These are phyloP conservation scores for Microtus ochrogaster DNA, from an alignment of 2,113 vertebrate species.

Conservation along the genomic window DNA sequence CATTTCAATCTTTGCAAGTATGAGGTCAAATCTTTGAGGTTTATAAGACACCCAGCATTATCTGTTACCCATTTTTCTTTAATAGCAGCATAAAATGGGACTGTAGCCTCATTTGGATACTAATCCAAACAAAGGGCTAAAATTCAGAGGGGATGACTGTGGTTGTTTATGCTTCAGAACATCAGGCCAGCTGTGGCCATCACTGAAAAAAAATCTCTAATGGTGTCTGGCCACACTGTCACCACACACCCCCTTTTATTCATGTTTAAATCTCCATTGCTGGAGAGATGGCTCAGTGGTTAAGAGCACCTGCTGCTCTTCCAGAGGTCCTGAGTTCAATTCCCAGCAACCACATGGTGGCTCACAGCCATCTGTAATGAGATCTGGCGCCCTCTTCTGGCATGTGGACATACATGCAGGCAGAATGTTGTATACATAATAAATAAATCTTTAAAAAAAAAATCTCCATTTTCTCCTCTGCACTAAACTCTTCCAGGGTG, in stretches of 20 bases:
- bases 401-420: too few species aligned
- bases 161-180: background rate
- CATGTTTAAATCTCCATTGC: background rate
- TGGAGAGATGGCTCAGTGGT: too few species aligned
- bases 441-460: too few species aligned
- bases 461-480: background rate
- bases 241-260: too few species aligned
- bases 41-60: background rate
- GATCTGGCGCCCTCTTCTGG: too few species aligned
- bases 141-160: background rate
- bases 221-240: background rate
- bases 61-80: background rate
- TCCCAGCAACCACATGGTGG: too few species aligned
- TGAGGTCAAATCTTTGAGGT: background rate
- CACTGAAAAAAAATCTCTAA: background rate
- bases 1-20: background rate
- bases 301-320: too few species aligned
- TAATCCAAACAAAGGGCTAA: fast-evolving
- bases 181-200: background rate
- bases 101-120: background rate
- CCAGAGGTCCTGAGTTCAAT: too few species aligned
- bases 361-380: too few species aligned
- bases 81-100: background rate
- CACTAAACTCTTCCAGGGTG: background rate
- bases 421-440: too few species aligned